phyloP scores from a whole-genome alignment of 2,113 vertebrate species.

The Oncorhynchus keta region DNA sequence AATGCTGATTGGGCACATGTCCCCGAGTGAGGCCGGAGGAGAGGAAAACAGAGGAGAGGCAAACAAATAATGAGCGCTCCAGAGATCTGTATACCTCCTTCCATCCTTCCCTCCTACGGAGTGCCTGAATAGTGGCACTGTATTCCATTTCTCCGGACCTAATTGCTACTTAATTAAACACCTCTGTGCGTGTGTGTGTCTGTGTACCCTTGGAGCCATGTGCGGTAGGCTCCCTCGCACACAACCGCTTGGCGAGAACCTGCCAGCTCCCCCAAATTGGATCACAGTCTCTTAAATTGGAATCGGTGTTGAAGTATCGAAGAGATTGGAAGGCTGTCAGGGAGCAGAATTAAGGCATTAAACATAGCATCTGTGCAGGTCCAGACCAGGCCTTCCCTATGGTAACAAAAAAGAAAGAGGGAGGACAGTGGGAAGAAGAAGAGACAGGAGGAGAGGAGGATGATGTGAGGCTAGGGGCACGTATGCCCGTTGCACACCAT shows the following conservation, averaged over 20 bases:
- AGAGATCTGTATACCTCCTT: neutral
- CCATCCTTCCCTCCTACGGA: neutral
- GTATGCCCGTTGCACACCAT: too few relatives aligned
- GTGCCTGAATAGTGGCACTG: constrained; percentile 26
- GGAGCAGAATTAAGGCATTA: constrained; percentile 73
- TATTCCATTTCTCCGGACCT: constrained; percentile 18
- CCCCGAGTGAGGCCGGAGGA: too few relatives aligned
- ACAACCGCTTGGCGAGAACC: constrained; percentile 44
- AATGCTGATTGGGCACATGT: too few relatives aligned
- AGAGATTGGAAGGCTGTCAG: constrained; percentile 70
- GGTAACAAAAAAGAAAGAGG: neutral
- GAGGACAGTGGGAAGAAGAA: neutral
- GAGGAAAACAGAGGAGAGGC: too few relatives aligned
- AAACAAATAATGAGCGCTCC: neutral
- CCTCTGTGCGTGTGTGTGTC: neutral
- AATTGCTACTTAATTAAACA: constrained; percentile 40
- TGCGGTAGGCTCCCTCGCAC: constrained; percentile 13
- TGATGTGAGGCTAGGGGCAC: too few relatives aligned
- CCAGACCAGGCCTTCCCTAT: neutral
- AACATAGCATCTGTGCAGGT: constrained; percentile 63
- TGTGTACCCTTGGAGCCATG: too few relatives aligned
- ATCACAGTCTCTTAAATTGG: constrained; percentile 71
- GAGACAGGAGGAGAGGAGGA: too few relatives aligned
- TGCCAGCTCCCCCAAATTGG: constrained; percentile 70
- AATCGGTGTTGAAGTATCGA: constrained; percentile 72